Percentiles rank a stretch among this genome's conserved stretches.
phyloP scores from a whole-genome alignment of 2,888 invertebrate genomes.

The Drosophila quinaria region DNA sequence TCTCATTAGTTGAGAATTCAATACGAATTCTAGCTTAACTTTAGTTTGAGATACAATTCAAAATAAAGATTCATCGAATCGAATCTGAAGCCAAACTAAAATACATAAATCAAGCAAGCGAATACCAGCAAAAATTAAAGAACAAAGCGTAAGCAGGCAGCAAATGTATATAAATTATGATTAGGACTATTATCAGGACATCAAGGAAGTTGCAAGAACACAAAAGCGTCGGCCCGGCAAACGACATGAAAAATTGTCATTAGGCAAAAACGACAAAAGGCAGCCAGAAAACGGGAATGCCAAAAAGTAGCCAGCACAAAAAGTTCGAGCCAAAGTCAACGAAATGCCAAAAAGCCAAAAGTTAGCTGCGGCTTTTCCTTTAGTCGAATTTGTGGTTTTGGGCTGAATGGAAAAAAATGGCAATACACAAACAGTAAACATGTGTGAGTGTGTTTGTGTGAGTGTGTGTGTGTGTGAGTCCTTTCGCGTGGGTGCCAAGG shows the following conservation, averaged over 20 bases:
- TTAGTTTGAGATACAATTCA: constrained; percentile 13
- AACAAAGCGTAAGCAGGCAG: constrained; percentile 45
- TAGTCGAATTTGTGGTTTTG: constrained; percentile 48
- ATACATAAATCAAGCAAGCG: constrained; percentile 58
- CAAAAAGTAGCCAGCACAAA: constrained; percentile 38
- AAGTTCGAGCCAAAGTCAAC: constrained; percentile 28
- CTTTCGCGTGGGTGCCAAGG: constrained; percentile 56
- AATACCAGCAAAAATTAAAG: constrained; percentile 20
- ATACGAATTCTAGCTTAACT: constrained; percentile 13
- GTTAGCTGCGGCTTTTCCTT: constrained; percentile 57
- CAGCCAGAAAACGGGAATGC: constrained; percentile 7
- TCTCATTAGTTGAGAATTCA: constrained; percentile 14
- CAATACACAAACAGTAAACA: constrained; percentile 30
- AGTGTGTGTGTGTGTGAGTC: constrained; percentile 9
- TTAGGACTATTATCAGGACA: constrained; percentile 71
- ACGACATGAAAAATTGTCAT: constrained; percentile 76
- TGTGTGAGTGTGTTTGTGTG: constrained; percentile 10
- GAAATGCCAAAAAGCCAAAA: constrained; percentile 45
- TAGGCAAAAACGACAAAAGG: constrained; percentile 53
- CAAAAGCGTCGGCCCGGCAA: constrained; percentile 40
- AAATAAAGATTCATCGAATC: constrained; percentile 56
- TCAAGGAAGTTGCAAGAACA: constrained; percentile 43
- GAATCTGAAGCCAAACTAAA: constrained; percentile 21
- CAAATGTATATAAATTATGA: constrained; percentile 75
- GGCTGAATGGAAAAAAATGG: constrained; percentile 11